A percentile compares a stretch with the other conserved stretches of the same genome.
Conservation (phyloP, 2,113 vertebrate species). For the Philantomba maxwellii region DNA sequence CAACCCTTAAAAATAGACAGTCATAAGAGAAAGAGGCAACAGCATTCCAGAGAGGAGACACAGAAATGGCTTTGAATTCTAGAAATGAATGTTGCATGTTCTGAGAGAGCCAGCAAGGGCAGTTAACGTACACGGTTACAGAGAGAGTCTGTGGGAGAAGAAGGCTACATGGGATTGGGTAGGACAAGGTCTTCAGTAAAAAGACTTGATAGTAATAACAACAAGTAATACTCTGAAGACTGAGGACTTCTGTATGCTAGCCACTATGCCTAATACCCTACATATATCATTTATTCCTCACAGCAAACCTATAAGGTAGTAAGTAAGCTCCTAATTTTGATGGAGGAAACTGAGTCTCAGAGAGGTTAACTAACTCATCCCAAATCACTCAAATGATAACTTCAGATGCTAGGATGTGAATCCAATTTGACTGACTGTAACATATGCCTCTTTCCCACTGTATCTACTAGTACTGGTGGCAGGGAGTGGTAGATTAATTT, state of each 20-base stretch:
- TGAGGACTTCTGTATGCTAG: neutral
- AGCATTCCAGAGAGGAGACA: neutral
- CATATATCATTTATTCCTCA: neutral
- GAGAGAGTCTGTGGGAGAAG: neutral
- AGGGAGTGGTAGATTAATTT: neutral
- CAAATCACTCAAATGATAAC: neutral
- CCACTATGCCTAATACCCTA: neutral
- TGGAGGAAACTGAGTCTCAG: neutral
- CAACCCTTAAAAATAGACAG: neutral
- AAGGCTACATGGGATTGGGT: neutral
- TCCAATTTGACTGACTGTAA: neutral
- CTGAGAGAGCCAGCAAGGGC: neutral
- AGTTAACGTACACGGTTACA: neutral
- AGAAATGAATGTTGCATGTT: neutral
- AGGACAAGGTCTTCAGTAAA: neutral
- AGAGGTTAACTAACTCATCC: neutral
- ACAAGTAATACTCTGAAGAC: neutral
- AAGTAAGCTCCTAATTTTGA: neutral
- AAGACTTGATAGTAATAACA: neutral
- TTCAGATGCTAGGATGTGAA: neutral
- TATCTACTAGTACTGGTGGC: neutral
- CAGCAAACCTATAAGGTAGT: neutral
- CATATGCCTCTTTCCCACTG: neutral
- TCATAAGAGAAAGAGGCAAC: neutral
- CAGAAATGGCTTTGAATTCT: neutral